Evolutionary conservation across 2,797 vertebrate genomes (phyloP), one percentile per base, ranked within the genome.

Genomic region (Aulostomus chinensis): DNA sequence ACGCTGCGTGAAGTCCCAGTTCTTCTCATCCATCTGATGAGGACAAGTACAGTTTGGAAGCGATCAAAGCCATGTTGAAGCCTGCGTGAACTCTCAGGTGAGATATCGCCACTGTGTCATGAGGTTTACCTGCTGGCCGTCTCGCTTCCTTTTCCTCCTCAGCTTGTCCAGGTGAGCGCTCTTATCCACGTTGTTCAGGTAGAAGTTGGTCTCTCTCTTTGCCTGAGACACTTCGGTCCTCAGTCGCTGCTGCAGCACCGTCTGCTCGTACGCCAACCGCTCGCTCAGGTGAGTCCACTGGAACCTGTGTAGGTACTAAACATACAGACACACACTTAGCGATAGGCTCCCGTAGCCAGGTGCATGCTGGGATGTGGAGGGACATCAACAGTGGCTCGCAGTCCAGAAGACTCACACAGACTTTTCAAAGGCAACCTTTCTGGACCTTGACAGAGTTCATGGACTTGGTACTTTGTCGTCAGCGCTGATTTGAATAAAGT

Each of bases 271-370:
- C 1, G 93, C 92, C 53, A 97, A 78, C 0, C 93, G 90, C 66
- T 97, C 94, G 0, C 88, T 94, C 49, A 97, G 91, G 58, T 96
- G 94, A 38, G 89, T 91, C 95, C 95, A 96, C 37, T 92, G 93
- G 83, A 96, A 97, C 39, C 92, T 90, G 79, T 97, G 94, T 58
- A 97, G 77, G 67, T 96, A 96, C 95, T 96, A 64, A 10, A 42
- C 1, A 53, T 13, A 63, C 1, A 50, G 25, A 45, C 17, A 31
- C n/a, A 26, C 4, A 35, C 20, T 11, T 8, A 35, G 14, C 40
- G 13, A 7, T 4, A 36, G 2, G 11, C 13, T 30, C 18, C 39
- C 7, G 13, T 2, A n/a, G n/a, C n/a, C 32, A 38, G 30, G 18
- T 20, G 5, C 9, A 24, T 2, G 5, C n/a, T n/a, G n/a, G n/a